Conservation (phyloP, 2,888 invertebrate species). For the Terebella lapidaria region DNA sequence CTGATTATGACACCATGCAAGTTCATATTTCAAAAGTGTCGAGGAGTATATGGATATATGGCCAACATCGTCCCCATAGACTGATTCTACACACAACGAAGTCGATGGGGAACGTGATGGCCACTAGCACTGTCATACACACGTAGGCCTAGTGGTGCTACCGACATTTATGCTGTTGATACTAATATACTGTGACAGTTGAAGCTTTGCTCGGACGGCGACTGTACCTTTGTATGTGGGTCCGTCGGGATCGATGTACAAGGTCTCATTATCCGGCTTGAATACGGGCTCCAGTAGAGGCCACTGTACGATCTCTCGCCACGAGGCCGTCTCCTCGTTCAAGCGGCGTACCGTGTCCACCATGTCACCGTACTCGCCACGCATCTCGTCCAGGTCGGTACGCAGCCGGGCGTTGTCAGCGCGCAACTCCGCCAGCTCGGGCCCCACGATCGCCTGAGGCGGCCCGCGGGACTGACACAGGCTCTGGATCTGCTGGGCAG, state of each 20-base stretch:
- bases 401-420: background rate
- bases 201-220: too few relatives aligned
- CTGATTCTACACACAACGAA: too few relatives aligned
- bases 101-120: too few relatives aligned
- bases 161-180: background rate
- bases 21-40: too few relatives aligned
- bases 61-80: too few relatives aligned
- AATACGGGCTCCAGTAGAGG: constrained; percentile 12
- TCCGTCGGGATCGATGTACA: constrained; percentile 5
- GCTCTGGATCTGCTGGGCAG: background rate
- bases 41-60: too few relatives aligned
- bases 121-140: too few relatives aligned
- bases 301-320: constrained; percentile 18
- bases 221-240: constrained; percentile 3
- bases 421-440: background rate
- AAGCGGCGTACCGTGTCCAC: constrained; percentile 15
- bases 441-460: background rate
- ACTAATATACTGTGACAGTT: too few relatives aligned
- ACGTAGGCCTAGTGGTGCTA: too few relatives aligned
- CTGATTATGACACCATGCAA: too few relatives aligned
- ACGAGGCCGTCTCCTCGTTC: constrained; percentile 15
- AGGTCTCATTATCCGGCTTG: constrained; percentile 10
- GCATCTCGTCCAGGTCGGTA: background rate
- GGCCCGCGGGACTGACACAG: background rate
- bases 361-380: constrained; percentile 14